Evolutionary conservation across 1,140 invertebrate species (phyloP), one percentile per base, ranked within the genome.

Genomic region (Leptinotarsa texana): DNA sequence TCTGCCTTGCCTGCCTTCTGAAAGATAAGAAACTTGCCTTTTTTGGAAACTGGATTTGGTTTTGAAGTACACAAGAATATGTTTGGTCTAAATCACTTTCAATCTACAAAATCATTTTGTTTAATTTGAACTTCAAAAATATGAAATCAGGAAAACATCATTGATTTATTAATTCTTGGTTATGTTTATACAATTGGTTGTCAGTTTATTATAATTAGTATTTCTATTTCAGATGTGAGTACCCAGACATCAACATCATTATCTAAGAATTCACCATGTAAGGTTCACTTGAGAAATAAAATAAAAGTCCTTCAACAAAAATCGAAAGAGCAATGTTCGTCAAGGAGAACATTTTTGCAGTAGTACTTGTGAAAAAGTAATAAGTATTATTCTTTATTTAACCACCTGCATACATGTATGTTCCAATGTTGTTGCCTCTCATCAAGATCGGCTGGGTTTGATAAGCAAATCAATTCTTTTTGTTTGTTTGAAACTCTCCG

Each of bases 201-300:
- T 17, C 51, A 57, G 51, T 57, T 57, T 57, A 57, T 57, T 57
- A 57, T 57, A 18, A n/a, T 17, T 57, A 57, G n/a, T 57, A 5
- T 57, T 18, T 18, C 15, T 57, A 57, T 57, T 57, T n/a, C 51
- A 57, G 51, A 57, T 57, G 51, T 57, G 51, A 57, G 51, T 57
- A 57, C 51, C 51, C 51, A 57, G 13, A 57, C 51, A 57, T 57
- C 51, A 57, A 57, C 51, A 57, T 57, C 51, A 18, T n/a, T 57
- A 57, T 17, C 51, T 57, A 57, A 57, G 51, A 57, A 57, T 18
- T 57, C 3, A n/a, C 51, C 3, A 57, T 13, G 13, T 57, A 57
- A 57, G 51, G 51, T n/a, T 57, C 51, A 57, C 3, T 57, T 57
- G n/a, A 15, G n/a, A 57, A 57, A 57, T 57, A n/a, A 17, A 57